Conservation (phyloP, 2,888 invertebrate genomes). For the Cephus pygmeus region DNA sequence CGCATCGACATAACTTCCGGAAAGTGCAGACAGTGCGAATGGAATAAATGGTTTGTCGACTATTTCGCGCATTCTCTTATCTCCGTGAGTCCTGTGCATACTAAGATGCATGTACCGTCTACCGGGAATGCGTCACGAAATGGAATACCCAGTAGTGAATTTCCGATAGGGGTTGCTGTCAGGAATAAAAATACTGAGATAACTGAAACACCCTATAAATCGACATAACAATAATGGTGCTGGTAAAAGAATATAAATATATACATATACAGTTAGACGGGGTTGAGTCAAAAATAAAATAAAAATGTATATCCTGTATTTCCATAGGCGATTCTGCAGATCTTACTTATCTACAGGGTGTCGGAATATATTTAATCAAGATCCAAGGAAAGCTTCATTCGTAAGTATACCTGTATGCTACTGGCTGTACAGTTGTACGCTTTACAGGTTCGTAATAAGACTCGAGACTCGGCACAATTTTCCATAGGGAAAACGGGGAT, state of each 20-base stretch:
- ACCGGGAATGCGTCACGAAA: neutral
- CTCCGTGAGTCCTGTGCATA: neutral
- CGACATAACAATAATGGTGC: neutral
- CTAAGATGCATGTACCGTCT: neutral
- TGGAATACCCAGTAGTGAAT: neutral
- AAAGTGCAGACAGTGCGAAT: neutral
- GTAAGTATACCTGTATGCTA: constrained; percentile 12
- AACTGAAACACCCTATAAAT: neutral
- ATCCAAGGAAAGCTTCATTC: neutral
- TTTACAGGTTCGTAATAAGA: constrained; percentile 17
- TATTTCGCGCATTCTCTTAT: neutral
- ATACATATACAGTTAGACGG: neutral
- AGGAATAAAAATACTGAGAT: neutral
- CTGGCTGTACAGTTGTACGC: neutral
- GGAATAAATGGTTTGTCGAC: neutral
- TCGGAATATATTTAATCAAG: neutral
- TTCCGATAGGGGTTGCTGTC: neutral
- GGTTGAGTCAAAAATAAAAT: neutral
- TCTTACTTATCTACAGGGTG: neutral
- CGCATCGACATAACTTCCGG: neutral
- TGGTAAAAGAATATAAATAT: neutral
- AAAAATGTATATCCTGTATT: neutral
- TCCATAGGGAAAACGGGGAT: constrained; percentile 24
- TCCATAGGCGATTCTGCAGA: neutral
- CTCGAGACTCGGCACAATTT: neutral